These are phyloP conservation scores for Dynastes grantii DNA, from an alignment of 2,888 invertebrate species.

Conservation along the genomic window DNA sequence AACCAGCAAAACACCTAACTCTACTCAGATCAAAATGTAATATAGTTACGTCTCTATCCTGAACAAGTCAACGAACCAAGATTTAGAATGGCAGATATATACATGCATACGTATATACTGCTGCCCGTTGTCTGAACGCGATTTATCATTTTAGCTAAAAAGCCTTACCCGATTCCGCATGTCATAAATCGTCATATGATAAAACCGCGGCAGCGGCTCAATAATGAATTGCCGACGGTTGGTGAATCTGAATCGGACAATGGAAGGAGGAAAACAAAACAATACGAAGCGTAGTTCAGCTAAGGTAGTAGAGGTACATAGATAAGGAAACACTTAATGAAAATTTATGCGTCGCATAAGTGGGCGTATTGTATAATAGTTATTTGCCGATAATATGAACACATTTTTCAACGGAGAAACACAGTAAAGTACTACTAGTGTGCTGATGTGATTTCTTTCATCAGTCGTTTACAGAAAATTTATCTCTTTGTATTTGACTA, in stretches of 20 bases:
- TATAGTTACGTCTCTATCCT: conserved; percentile 2
- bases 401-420: conserved; percentile 6
- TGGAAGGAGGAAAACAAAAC: conserved; percentile 25
- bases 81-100: conserved; percentile 28
- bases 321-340: conserved; percentile 46
- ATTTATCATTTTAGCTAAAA: conserved; percentile 45
- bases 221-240: conserved; percentile 33
- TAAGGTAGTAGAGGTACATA: conserved; percentile 17
- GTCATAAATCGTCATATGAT: conserved; percentile 40
- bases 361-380: conserved; percentile 43
- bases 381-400: conserved; percentile 9
- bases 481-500: not conserved
- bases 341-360: conserved; percentile 43
- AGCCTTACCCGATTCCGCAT: conserved; percentile 35
- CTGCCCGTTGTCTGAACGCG: conserved; percentile 8
- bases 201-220: conserved; percentile 14
- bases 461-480: not conserved
- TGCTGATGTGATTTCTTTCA: not conserved
- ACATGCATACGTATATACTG: not conserved
- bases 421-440: conserved; percentile 18
- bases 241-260: conserved; percentile 32
- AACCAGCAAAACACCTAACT: conserved; percentile 4
- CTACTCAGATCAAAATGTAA: conserved; percentile 6
- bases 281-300: conserved; percentile 36
- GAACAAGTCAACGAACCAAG: conserved; percentile 34